These are phyloP conservation scores for Notoglanidium macrostoma DNA, from an alignment of 2,797 vertebrate species.

Conservation along the genomic window DNA sequence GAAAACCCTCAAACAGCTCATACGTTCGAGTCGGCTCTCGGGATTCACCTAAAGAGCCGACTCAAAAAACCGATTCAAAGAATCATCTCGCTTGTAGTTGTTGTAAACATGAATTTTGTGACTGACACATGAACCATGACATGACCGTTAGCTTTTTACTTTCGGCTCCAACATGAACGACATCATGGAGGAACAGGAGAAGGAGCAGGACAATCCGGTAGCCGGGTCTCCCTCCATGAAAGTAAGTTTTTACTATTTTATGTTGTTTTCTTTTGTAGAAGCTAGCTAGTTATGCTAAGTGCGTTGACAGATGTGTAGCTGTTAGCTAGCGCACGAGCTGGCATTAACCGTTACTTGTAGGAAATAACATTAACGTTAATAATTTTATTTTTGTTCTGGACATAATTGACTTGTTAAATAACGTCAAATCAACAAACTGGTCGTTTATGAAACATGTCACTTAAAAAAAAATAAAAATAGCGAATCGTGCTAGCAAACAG, in stretches of 20 bases:
- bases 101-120: conserved; percentile 7
- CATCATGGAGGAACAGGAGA: conserved; percentile 76
- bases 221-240: conserved; percentile 60
- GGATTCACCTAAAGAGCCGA: not conserved
- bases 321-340: not conserved
- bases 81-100: not conserved
- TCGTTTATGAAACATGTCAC: not conserved
- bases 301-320: not conserved
- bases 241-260: conserved; percentile 61
- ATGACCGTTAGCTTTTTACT: not conserved
- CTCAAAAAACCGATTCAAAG: not conserved
- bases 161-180: conserved; percentile 69
- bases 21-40: not conserved
- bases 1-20: no score
- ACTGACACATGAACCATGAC: conserved; percentile 15
- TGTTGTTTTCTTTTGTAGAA: not conserved
- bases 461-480: not conserved
- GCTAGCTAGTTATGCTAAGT: not conserved
- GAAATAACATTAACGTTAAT: not conserved
- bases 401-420: not conserved
- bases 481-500: not conserved
- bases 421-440: not conserved
- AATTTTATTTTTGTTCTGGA: not conserved
- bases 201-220: conserved; percentile 70
- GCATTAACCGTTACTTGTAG: no score